Evolutionary conservation across 2,113 vertebrate species (phyloP), one percentile per base, ranked within the genome.

Genomic region (Anser brachyrhynchus): DNA sequence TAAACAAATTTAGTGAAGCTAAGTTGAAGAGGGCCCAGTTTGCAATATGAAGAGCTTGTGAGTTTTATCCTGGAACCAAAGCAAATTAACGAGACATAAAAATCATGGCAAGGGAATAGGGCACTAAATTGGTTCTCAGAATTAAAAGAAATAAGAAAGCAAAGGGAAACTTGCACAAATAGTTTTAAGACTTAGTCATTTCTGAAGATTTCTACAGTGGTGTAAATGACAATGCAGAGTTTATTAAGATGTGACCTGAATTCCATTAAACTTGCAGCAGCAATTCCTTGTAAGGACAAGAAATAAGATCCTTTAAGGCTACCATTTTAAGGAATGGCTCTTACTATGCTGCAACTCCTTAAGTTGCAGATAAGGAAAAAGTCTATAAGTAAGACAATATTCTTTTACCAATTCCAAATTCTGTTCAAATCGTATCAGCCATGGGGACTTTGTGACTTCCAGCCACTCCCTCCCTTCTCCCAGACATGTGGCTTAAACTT

Each of bases 1-100:
- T 70, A 95, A 93, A 95, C 85, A 92, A 52, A 75, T 90, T 78
- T 51, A 95, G 77, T 62, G 86, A 91, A 78, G 80, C 85, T 74
- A 39, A 75, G 75, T 21, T 90, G 84, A 84, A 89, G 74, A 61
- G 87, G 37, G 59, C 52, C 54, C 77, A 61, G 87, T 85, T 19
- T 87, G 83, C 83, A 87, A 75, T 35, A 83, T 35, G 71, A 93
- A 94, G 90, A 94, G 59, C 64, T 90, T 90, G 21, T 21, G 84
- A 91, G 62, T 67, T 76, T 87, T 92, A 41, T 90, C 80, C 52
- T 65, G 66, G 64, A 90, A 84, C 55, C 62, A 67, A 87, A 78
- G 64, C 58, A 92, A 58, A 94, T 86, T 72, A 89, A 87, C 37
- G 41, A 84, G 54, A 84, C 70, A 67, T 75, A 72, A 95, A 88